Conservation (phyloP, 2,888 invertebrate genomes). For the Apomyelois bistriatella region DNA sequence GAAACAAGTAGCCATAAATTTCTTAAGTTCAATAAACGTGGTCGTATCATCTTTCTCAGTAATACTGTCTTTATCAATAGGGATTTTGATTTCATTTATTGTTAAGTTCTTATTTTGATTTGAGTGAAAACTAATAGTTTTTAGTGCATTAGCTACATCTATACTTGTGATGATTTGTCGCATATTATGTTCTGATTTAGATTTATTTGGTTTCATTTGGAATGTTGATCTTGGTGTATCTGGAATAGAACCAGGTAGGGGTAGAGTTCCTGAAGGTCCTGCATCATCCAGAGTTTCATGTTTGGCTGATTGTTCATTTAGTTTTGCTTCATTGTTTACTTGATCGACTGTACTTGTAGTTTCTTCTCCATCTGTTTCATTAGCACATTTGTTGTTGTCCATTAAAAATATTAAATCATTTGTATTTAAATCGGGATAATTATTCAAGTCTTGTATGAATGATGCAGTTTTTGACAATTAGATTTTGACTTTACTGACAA, state of each 20-base stretch:
- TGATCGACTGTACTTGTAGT: constrained; percentile 32
- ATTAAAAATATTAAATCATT: constrained; percentile 57
- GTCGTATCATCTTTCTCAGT: constrained; percentile 37
- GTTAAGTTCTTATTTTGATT: constrained; percentile 38
- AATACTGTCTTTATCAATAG: constrained; percentile 35
- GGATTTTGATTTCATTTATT: constrained; percentile 49
- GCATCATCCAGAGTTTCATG: constrained; percentile 43
- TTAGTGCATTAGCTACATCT: constrained; percentile 60
- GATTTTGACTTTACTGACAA: constrained; percentile 16
- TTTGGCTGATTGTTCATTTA: constrained; percentile 18
- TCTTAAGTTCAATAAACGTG: constrained; percentile 55
- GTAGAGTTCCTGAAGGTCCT: constrained; percentile 51
- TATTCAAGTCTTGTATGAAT: constrained; percentile 30
- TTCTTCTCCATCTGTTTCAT: constrained; percentile 37
- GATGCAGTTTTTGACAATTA: constrained; percentile 26
- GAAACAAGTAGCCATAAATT: constrained; percentile 65
- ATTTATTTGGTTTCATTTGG: constrained; percentile 46
- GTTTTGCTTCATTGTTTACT: constrained; percentile 23
- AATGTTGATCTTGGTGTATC: constrained; percentile 29
- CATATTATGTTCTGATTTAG: constrained; percentile 69
- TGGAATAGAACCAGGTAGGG: constrained; percentile 54
- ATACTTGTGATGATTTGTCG: constrained; percentile 56
- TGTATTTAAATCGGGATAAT: constrained; percentile 36
- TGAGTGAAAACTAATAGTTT: constrained; percentile 52
- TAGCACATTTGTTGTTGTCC: constrained; percentile 51